Conservation (phyloP, 2,888 invertebrate species). For the Lamellibrachia columna region DNA sequence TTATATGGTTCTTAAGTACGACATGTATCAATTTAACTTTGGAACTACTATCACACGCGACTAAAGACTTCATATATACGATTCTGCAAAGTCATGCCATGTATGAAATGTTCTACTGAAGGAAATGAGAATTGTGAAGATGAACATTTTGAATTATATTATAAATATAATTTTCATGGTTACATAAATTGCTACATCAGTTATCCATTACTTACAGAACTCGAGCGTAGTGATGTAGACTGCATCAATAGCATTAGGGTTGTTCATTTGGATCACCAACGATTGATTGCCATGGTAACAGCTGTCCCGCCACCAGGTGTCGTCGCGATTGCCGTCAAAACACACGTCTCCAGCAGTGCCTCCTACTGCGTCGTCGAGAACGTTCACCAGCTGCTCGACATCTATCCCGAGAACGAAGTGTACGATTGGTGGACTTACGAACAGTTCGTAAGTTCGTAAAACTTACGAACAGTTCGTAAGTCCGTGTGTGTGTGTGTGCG, state of each 20-base stretch:
- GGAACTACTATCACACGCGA: too few relatives aligned
- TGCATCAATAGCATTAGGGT: background rate
- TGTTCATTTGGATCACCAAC: background rate
- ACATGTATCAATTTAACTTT: too few relatives aligned
- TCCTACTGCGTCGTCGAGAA: background rate
- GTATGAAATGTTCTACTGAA: too few relatives aligned
- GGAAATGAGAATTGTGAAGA: too few relatives aligned
- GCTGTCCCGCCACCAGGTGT: background rate
- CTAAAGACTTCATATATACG: too few relatives aligned
- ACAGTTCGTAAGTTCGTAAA: background rate
- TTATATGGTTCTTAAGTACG: too few relatives aligned
- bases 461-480: too few relatives aligned
- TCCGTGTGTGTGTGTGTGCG: too few relatives aligned
- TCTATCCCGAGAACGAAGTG: background rate
- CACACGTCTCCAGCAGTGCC: background rate
- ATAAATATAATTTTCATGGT: too few relatives aligned
- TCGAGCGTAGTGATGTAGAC: background rate
- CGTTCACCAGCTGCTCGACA: background rate
- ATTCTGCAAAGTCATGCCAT: too few relatives aligned
- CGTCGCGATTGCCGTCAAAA: background rate
- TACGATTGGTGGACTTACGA: background rate
- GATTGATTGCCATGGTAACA: background rate
- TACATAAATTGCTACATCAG: background rate
- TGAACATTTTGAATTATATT: too few relatives aligned
- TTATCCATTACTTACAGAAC: background rate